Evolutionary conservation across 2,113 vertebrate species (phyloP), one percentile per base, ranked within the genome.

Genomic region (Thunnus thynnus): DNA sequence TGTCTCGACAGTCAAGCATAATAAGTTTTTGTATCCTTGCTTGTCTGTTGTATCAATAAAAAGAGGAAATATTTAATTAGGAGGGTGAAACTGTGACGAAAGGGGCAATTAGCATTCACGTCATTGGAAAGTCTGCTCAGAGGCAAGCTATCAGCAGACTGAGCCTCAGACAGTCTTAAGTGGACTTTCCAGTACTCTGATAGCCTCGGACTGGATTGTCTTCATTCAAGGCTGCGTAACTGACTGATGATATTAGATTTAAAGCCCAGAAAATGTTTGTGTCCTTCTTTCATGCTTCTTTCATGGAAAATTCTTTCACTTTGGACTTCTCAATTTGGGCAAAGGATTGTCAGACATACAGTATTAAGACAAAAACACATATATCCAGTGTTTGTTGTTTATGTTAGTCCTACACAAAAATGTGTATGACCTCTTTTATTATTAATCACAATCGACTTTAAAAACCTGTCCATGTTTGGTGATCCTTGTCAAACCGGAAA

Each of bases 71-170:
- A 12, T 30, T 51, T 65, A 61, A 41, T 73, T 57, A 67, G 73
- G 41, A 32, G 55, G 52, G 54, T 71, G 22, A n/a, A 54, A 46
- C 73, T 80, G n/a, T 67, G 77, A 69, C 30, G 16, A 62, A 73
- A 25, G 67, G 73, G 44, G 16, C 66, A 61, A 50, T 66, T 66
- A 58, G 64, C 62, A 61, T 70, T 73, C 46, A 54, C 66, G 77
- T 51, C 74, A 58, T 32, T 67, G 48, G 79, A 84, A 89, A 82
- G 64, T 88, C 60, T 89, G 14, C 52, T 70, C 48, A 69, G 58
- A 57, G 61, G 46, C 52, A 48, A 62, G 12, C 69, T 70, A 27
- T 70, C 63, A 62, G 22, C 47, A 77, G 60, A 71, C 66, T 52
- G 36, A 50, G 55, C 17, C 68, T 83, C 72, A 57, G 62, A 80